Evolutionary conservation across 2,797 vertebrate species (phyloP).

Genomic region (Atherinosoma microstoma): DNA sequence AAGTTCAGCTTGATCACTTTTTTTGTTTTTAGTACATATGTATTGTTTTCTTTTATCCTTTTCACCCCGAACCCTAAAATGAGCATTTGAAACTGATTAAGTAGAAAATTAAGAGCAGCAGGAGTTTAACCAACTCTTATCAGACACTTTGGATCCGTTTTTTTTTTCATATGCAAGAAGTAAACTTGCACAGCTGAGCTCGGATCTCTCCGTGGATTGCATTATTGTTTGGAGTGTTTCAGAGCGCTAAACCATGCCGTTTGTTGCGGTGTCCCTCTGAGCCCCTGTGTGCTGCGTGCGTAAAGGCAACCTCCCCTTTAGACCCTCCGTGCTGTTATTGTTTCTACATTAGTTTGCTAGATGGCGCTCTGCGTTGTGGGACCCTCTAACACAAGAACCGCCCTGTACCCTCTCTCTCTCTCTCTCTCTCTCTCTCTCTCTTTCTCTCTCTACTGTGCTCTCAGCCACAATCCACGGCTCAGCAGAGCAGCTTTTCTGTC

Average conservation of each 20-base stretch:
- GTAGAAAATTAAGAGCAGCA: background rate
- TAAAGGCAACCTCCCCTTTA: slow-evolving; percentile 57
- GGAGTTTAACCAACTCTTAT: slow-evolving; percentile 20
- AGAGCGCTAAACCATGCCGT: slow-evolving; percentile 50
- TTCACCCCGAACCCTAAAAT: slow-evolving; percentile 21
- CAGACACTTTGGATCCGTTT: slow-evolving; percentile 5
- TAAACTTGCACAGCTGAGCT: background rate
- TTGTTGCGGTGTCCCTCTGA: slow-evolving; percentile 58
- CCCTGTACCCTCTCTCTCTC: slow-evolving; percentile 36
- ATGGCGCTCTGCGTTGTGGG: slow-evolving; percentile 94
- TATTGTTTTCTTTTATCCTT: too few relatives aligned
- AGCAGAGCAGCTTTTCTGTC: slow-evolving; percentile 44
- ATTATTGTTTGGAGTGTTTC: slow-evolving; percentile 40
- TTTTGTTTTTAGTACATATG: slow-evolving; percentile 20
- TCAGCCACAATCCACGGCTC: slow-evolving; percentile 58
- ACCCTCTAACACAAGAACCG: slow-evolving; percentile 76
- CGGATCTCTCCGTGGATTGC: background rate
- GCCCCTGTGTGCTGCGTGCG: slow-evolving; percentile 52
- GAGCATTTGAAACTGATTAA: slow-evolving; percentile 36
- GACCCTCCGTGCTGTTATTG: slow-evolving; percentile 76
- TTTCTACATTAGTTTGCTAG: slow-evolving; percentile 92
- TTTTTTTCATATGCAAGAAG: slow-evolving; percentile 4
- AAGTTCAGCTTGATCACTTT: slow-evolving; percentile 46
- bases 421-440: slow-evolving; percentile 15
- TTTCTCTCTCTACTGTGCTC: slow-evolving; percentile 41